Conservation (phyloP, 2,797 vertebrate species). For the Smutsia gigantea region DNA sequence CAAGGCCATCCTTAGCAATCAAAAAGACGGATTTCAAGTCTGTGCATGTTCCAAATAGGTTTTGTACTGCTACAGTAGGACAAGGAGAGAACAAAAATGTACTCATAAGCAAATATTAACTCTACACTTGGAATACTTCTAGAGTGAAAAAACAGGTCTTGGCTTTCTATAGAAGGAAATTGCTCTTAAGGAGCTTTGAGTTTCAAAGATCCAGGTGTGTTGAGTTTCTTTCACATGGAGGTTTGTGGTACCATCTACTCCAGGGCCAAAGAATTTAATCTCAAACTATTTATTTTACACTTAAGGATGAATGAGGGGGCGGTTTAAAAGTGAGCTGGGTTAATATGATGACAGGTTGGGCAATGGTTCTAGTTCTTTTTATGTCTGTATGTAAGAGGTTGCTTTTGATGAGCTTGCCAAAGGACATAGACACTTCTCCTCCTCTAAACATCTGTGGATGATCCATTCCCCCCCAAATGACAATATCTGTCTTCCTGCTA, state of each 20-base stretch:
- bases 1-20: not conserved
- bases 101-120: not conserved
- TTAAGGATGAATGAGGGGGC: constrained; percentile 64
- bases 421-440: constrained; percentile 56
- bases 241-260: constrained; percentile 73
- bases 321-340: constrained; percentile 61
- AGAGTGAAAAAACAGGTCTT: constrained; percentile 73
- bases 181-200: constrained; percentile 62
- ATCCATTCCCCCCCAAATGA: constrained; percentile 56
- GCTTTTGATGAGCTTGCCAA: constrained; percentile 68
- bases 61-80: not conserved
- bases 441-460: constrained; percentile 68
- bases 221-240: not conserved
- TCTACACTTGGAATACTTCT: not conserved
- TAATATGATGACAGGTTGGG: constrained; percentile 44
- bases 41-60: not conserved
- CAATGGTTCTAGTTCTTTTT: constrained; percentile 40
- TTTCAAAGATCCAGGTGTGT: constrained; percentile 79
- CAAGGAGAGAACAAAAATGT: not conserved
- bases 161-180: constrained; percentile 71
- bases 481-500: constrained; percentile 71
- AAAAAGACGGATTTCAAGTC: not conserved
- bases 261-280: constrained; percentile 76
- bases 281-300: constrained; percentile 80
- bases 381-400: not conserved